phyloP scores from a whole-genome alignment of 1,140 invertebrate species.

The Penaeus japonicus region DNA sequence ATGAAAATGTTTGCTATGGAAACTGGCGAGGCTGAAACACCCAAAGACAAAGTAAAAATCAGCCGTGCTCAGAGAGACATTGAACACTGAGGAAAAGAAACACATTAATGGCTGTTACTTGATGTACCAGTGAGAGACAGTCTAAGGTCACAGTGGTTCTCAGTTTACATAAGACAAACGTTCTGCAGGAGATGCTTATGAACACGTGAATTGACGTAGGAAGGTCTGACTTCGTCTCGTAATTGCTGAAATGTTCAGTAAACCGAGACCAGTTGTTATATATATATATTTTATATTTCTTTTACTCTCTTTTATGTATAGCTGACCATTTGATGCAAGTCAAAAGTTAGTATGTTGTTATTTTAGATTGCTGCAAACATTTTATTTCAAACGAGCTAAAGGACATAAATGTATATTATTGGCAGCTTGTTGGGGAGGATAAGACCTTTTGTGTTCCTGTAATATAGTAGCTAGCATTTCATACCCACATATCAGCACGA shows the following conservation, averaged over 20 bases:
- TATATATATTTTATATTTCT: too few species aligned
- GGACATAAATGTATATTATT: neutral
- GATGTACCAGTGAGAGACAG: neutral
- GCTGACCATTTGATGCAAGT: neutral
- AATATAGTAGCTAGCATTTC: slow-evolving; percentile 21
- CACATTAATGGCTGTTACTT: neutral
- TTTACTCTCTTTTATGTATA: too few species aligned
- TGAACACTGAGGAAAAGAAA: slow-evolving; percentile 66
- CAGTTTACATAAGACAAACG: too few species aligned
- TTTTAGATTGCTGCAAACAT: too few species aligned
- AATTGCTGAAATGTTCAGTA: too few species aligned
- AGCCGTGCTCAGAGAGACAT: slow-evolving; percentile 92
- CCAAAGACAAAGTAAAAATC: slow-evolving; percentile 91
- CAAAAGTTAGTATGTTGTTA: neutral
- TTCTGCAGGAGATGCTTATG: too few species aligned
- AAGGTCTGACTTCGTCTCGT: too few species aligned
- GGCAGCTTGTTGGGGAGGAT: slow-evolving; percentile 20
- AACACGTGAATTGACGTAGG: too few species aligned
- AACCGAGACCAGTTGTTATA: too few species aligned
- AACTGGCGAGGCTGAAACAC: slow-evolving; percentile 84
- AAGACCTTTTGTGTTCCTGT: slow-evolving; percentile 20
- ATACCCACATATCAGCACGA: slow-evolving; percentile 38
- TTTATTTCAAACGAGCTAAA: too few species aligned
- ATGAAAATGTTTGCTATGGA: slow-evolving; percentile 98
- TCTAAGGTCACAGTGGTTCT: too few species aligned